phyloP scores from a whole-genome alignment of 2,113 vertebrate genomes.

The Regulus satrapa region DNA sequence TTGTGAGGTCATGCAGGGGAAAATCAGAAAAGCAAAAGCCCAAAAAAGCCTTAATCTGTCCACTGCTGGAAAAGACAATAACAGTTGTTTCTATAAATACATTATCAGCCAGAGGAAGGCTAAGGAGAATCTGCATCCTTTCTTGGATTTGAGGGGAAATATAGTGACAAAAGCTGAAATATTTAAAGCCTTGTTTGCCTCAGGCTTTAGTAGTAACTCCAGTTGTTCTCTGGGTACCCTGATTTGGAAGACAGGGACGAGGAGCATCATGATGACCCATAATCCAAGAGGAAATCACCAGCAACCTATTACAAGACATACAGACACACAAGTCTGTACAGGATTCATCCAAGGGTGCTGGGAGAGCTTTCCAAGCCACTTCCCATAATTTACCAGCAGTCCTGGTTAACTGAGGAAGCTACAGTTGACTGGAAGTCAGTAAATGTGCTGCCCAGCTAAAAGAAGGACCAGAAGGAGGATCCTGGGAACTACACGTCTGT shows the following conservation, averaged over 20 bases:
- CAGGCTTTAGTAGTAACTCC: background rate
- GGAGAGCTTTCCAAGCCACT: background rate
- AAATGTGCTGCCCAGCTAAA: background rate
- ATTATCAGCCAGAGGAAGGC: background rate
- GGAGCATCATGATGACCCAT: background rate
- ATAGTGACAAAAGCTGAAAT: background rate
- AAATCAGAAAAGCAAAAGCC: background rate
- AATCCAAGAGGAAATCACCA: background rate
- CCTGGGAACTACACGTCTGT: background rate
- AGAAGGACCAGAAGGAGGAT: background rate
- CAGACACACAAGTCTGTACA: background rate
- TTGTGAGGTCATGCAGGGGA: background rate
- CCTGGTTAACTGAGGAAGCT: background rate
- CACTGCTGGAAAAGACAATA: background rate
- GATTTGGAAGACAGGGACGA: background rate
- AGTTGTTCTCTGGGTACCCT: background rate
- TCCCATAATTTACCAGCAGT: background rate
- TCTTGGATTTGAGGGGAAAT: background rate
- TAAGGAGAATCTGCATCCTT: background rate
- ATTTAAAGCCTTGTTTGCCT: background rate
- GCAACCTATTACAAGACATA: background rate
- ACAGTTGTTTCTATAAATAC: background rate
- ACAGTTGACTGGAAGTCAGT: background rate
- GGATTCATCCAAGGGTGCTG: background rate
- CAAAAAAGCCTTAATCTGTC: background rate